A percentile compares a stretch with the other conserved stretches of the same genome.
Conservation (phyloP, 2,888 invertebrate species). For the Drosophila melanosoma region DNA sequence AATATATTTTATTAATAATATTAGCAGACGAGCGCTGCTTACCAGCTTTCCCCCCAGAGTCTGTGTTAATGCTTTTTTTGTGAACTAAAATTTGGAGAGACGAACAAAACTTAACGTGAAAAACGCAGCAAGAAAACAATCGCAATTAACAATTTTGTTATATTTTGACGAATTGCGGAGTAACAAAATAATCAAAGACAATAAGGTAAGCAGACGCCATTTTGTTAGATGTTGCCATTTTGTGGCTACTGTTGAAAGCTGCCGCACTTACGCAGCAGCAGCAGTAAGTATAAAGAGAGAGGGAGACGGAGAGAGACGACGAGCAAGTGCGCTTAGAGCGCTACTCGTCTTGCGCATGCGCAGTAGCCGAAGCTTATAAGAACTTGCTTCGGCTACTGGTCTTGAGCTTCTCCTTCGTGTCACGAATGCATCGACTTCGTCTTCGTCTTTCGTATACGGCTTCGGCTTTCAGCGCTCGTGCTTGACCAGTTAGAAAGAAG, state of each 20-base stretch:
- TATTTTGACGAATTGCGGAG: slow-evolving; percentile 19
- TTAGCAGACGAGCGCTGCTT: slow-evolving; percentile 69
- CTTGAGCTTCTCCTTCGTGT: slow-evolving; percentile 84
- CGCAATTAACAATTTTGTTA: slow-evolving; percentile 14
- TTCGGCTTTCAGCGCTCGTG: slow-evolving; percentile 43
- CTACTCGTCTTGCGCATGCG: slow-evolving; percentile 80
- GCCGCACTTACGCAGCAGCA: slow-evolving; percentile 58
- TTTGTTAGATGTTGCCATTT: slow-evolving; percentile 72
- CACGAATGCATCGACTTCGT: slow-evolving; percentile 52
- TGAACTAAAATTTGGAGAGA: not conserved
- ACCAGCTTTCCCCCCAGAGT: slow-evolving; percentile 17
- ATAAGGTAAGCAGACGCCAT: slow-evolving; percentile 71
- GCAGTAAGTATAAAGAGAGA: slow-evolving; percentile 20
- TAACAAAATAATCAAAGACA: slow-evolving; percentile 11
- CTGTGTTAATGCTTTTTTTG: not conserved
- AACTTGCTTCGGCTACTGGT: slow-evolving; percentile 84
- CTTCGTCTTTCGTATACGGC: slow-evolving; percentile 28
- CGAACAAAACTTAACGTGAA: not conserved
- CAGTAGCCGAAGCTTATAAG: slow-evolving; percentile 72
- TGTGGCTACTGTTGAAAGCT: slow-evolving; percentile 70
- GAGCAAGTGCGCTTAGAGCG: slow-evolving; percentile 42
- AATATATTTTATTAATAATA: slow-evolving; percentile 85
- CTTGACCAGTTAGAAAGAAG: slow-evolving; percentile 71
- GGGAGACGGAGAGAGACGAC: slow-evolving; percentile 21
- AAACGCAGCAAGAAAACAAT: not conserved